Evolutionary conservation across 1,140 invertebrate species (phyloP).

Genomic region (Chironomus tepperi): DNA sequence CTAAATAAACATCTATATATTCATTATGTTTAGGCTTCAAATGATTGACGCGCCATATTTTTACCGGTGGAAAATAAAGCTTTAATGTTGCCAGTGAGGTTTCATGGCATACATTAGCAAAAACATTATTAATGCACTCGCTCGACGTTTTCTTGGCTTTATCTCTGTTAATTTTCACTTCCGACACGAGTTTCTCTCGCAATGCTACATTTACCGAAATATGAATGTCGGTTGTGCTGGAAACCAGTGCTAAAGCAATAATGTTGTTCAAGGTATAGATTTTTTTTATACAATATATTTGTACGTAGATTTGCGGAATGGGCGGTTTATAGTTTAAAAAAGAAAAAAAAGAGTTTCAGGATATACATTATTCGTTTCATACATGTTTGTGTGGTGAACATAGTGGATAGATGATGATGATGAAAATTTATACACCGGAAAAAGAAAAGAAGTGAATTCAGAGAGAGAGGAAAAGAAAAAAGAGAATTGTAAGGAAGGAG

Average conservation of each 20-base stretch:
- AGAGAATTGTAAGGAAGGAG: background rate
- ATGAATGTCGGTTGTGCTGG: background rate
- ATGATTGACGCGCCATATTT: slow-evolving; percentile 46
- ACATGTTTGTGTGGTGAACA: background rate
- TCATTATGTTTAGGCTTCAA: slow-evolving; percentile 30
- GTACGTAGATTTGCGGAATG: background rate
- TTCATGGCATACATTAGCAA: slow-evolving; percentile 60
- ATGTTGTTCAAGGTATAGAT: background rate
- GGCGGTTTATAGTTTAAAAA: background rate
- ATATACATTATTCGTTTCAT: background rate
- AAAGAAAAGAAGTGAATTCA: background rate
- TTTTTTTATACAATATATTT: slow-evolving; percentile 10
- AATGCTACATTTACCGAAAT: slow-evolving; percentile 58
- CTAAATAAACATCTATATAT: slow-evolving; percentile 40
- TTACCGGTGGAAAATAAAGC: slow-evolving; percentile 59
- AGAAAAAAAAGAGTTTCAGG: background rate
- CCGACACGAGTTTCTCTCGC: slow-evolving; percentile 31
- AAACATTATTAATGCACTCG: slow-evolving; percentile 51
- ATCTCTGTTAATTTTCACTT: slow-evolving; percentile 60
- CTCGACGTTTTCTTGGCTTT: slow-evolving; percentile 53
- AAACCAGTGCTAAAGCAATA: background rate
- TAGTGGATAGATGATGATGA: background rate
- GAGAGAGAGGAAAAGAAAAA: background rate
- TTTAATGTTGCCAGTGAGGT: slow-evolving; percentile 64
- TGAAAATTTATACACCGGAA: background rate